Conservation (phyloP, 2,797 vertebrate species). For the Hephaestus fuliginosus region DNA sequence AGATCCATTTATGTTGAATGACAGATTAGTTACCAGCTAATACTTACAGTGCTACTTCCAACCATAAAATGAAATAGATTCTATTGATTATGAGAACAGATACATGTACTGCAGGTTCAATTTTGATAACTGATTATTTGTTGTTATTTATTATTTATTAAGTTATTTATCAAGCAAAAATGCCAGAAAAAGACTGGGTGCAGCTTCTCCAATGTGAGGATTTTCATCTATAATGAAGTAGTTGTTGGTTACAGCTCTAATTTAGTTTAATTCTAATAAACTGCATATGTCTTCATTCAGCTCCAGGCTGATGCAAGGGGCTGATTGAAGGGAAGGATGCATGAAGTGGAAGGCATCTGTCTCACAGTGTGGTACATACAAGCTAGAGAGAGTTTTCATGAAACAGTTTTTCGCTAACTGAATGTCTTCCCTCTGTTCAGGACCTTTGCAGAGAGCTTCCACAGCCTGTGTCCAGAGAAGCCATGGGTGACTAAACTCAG, state of each 20-base stretch:
- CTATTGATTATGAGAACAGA: neutral
- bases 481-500: slow-evolving; percentile 95
- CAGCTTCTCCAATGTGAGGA: too few relatives aligned
- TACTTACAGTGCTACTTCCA: neutral
- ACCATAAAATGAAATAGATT: neutral
- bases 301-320: too few relatives aligned
- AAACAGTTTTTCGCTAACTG: neutral
- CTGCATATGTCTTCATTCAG: neutral
- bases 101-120: too few relatives aligned
- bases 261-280: neutral
- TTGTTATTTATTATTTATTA: too few relatives aligned
- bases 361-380: neutral
- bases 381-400: neutral
- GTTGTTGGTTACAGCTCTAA: neutral
- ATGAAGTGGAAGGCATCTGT: neutral
- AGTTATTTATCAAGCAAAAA: too few relatives aligned
- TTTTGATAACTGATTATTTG: too few relatives aligned
- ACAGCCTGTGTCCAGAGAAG: slow-evolving; percentile 90
- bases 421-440: slow-evolving; percentile 71
- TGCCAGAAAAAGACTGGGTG: too few relatives aligned
- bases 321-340: neutral
- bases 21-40: neutral
- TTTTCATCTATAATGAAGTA: neutral
- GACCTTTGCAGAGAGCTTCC: slow-evolving; percentile 90
- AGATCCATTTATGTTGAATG: neutral